Evolutionary conservation across 2,113 vertebrate genomes (phyloP), one percentile per base, ranked within the genome.

Genomic region (Chaenogobius annularis): DNA sequence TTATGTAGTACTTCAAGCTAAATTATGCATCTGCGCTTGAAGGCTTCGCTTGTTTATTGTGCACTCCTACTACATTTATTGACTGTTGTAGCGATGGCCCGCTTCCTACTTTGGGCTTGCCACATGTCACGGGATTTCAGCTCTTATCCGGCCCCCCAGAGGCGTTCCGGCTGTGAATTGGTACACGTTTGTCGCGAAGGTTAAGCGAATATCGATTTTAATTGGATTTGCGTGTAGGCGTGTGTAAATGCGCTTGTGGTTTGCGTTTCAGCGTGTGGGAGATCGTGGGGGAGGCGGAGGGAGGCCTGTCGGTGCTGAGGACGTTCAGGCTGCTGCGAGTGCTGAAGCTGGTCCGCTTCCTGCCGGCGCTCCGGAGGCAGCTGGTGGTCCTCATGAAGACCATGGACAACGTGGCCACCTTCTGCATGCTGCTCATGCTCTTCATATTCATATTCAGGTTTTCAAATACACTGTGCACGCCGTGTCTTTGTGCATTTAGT

Each of bases 381-480:
- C 93, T 97, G 75, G 95, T 97, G 83, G 96, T 97, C 55, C 93
- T 97, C 78, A 95, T 97, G 95, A 96, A 96, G 93, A 97, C 96
- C 10, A 97, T 97, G 96, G 96, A 97, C 93, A 97, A 97, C 0
- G 96, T 97, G 78, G 96, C 96, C 88, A 97, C 96, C 7, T 97
- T 97, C 94, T 95, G 95, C 92, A 97, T 97, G 96, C 75, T 97
- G 77, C 93, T 97, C 22, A 97, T 97, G 96, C 95, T 97, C 78
- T 97, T 97, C 85, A 97, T 97, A 85, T 97, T 97, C 88, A 97
- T 97, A 82, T 97, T 97, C 94, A 97, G 96, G 96, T 97, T 3
- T 10, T 14, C 50, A 54, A 54, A 54, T 10, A 54, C 10, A 10
- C 7, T 54, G 1, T 52, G 19, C 9, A 52, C 48, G n/a, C 13